Base-by-base conservation (phyloP, 2,797 vertebrate genomes). In the Eospalax fontanierii region DNA sequence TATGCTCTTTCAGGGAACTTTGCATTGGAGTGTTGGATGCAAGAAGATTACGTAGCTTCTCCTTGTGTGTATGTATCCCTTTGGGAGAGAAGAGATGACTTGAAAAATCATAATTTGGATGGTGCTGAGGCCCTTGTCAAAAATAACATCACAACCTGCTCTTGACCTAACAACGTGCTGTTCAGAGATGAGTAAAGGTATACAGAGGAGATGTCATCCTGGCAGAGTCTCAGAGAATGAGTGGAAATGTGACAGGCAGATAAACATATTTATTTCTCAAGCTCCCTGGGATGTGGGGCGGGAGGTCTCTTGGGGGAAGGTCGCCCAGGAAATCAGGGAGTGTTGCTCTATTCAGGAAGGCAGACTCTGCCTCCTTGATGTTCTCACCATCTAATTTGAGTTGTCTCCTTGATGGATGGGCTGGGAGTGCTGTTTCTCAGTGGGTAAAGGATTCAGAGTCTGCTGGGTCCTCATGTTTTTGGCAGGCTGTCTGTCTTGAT, bases 401-500 rank as follows among this genome's bases (percentile, higher is more conserved):
- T 90, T 97, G 90, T 96, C 95, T 96, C 43, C 19, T 81, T 97
- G 96, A 97, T 94, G 79, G 93, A 97, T 97, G n/a, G 75, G n/a
- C 90, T 88, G 33, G 91, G 90, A 96, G 68, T 66, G 46, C 54
- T 90, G 63, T 84, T 97, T 94, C 95, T 94, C 24, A 1, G 46
- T 0, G 6, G 90, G 85, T 95, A 94, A 96, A 91, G 92, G 92
- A 96, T 96, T 96, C 86, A 30, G 79, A 93, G 88, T 93, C 93
- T 96, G 96, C 96, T 93, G 61, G 94, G 65, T 94, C 0, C 1
- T 85, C 94, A 95, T 74, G 96, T 92, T 97, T 97, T 78, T 96
- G 96, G 88, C 96, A 97, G 96, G 92, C 93, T 97, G 97, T 97
- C 97, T 96, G 89, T 97, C 97, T 96, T 97, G 94, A 96, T 97